A percentile compares a stretch with the other conserved stretches of the same genome.
Conservation (phyloP, 2,113 vertebrate species). For the Vidua chalybeata region DNA sequence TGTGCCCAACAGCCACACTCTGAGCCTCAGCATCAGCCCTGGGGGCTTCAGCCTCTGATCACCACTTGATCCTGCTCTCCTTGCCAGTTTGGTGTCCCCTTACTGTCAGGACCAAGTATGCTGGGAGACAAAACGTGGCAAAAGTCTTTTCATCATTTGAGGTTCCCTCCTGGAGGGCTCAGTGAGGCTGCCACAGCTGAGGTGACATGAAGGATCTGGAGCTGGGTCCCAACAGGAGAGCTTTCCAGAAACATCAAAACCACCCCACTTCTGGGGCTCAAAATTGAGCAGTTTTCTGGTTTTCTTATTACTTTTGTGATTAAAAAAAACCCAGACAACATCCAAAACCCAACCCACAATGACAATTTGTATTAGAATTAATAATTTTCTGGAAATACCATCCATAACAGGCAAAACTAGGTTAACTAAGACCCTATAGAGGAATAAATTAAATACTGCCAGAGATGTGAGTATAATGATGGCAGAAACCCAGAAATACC, state of each 20-base stretch:
- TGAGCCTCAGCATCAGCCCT: not conserved
- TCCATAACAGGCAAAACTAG: not conserved
- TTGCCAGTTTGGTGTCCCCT: not conserved
- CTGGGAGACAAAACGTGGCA: not conserved
- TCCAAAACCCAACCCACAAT: not conserved
- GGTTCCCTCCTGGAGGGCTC: not conserved
- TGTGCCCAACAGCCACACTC: not conserved
- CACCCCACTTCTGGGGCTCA: not conserved
- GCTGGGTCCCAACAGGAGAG: not conserved
- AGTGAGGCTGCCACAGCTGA: not conserved
- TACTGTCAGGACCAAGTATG: not conserved
- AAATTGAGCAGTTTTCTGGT: not conserved
- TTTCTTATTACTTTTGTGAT: not conserved
- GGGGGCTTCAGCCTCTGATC: not conserved
- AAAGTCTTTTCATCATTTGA: not conserved
- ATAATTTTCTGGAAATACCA: not conserved
- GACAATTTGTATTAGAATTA: not conserved
- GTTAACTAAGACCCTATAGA: not conserved
- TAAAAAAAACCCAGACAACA: accelerated
- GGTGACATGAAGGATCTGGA: not conserved
- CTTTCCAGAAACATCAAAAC: not conserved
- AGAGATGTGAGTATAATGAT: not conserved
- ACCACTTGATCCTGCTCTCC: not conserved
- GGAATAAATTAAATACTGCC: not conserved
- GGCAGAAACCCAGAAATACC: not conserved